These are phyloP conservation scores for Helobdella robusta DNA, from an alignment of 2,888 invertebrate genomes.

Conservation along the genomic window DNA sequence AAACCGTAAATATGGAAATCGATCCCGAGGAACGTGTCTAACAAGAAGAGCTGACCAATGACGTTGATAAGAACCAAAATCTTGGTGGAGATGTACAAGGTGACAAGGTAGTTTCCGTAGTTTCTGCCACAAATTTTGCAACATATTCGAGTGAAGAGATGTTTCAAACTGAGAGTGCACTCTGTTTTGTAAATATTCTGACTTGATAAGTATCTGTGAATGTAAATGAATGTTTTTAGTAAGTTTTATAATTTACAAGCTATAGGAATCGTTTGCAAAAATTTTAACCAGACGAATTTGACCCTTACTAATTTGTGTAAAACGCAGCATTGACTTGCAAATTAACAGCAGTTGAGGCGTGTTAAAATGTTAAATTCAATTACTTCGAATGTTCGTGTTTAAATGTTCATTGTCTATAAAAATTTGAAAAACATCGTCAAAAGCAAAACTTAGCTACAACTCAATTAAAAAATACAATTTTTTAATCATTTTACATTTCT, in stretches of 20 bases:
- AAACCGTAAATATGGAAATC: conserved; percentile 43
- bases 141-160: conserved; percentile 46
- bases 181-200: conserved; percentile 38
- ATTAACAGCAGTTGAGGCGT: conserved; percentile 1
- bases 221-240: too few species aligned
- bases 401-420: too few species aligned
- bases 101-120: conserved; percentile 51
- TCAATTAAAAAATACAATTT: too few species aligned
- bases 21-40: conserved; percentile 34
- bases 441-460: too few species aligned
- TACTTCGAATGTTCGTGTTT: too few species aligned
- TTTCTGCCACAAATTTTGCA: conserved; percentile 47
- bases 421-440: too few species aligned
- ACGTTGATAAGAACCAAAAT: conserved; percentile 45
- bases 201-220: conserved; percentile 33
- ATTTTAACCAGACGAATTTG: background rate
- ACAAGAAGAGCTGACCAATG: conserved; percentile 42
- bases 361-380: too few species aligned
- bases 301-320: conserved; percentile 18
- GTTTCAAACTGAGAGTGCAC: conserved; percentile 45
- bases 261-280: background rate
- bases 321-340: conserved; percentile 10
- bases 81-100: conserved; percentile 51
- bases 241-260: background rate
- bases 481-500: too few species aligned